Conservation (phyloP, 2,888 invertebrate species). For the Elysia crispata region DNA sequence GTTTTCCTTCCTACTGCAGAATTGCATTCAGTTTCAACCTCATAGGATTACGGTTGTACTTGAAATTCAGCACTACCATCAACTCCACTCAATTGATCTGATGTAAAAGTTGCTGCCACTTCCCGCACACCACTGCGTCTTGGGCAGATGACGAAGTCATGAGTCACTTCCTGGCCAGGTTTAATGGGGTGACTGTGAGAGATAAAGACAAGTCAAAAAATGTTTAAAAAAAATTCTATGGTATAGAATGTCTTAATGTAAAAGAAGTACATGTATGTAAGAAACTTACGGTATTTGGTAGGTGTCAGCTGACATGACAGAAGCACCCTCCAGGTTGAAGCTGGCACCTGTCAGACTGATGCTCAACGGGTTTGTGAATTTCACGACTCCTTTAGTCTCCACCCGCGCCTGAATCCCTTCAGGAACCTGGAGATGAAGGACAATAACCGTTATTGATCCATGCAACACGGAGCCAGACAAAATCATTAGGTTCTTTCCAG, state of each 20-base stretch:
- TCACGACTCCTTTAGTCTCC: slow-evolving; percentile 57
- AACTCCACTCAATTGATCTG: slow-evolving; percentile 59
- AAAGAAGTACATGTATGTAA: not conserved
- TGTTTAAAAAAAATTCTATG: no score
- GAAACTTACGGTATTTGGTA: slow-evolving; percentile 53
- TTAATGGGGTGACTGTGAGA: slow-evolving; percentile 61
- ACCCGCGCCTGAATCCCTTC: slow-evolving; percentile 55
- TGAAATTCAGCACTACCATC: slow-evolving; percentile 55
- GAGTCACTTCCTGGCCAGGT: slow-evolving; percentile 59
- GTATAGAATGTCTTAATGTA: no score
- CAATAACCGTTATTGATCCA: not conserved
- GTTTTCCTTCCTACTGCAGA: slow-evolving; percentile 2
- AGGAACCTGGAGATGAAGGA: slow-evolving; percentile 57
- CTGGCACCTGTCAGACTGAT: slow-evolving; percentile 83
- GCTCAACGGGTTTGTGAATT: slow-evolving; percentile 83
- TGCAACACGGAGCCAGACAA: no score
- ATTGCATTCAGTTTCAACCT: no score
- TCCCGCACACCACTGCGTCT: slow-evolving; percentile 56
- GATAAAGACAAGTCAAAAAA: not conserved
- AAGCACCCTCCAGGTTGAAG: slow-evolving; percentile 83
- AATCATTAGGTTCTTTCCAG: no score
- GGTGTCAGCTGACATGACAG: slow-evolving; percentile 55
- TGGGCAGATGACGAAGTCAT: slow-evolving; percentile 56
- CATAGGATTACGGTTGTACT: slow-evolving; percentile 38
- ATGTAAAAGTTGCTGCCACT: slow-evolving; percentile 63